Percentiles rank a stretch among this genome's conserved stretches.
phyloP scores from a whole-genome alignment of 2,113 vertebrate species.

The Pipra filicauda region DNA sequence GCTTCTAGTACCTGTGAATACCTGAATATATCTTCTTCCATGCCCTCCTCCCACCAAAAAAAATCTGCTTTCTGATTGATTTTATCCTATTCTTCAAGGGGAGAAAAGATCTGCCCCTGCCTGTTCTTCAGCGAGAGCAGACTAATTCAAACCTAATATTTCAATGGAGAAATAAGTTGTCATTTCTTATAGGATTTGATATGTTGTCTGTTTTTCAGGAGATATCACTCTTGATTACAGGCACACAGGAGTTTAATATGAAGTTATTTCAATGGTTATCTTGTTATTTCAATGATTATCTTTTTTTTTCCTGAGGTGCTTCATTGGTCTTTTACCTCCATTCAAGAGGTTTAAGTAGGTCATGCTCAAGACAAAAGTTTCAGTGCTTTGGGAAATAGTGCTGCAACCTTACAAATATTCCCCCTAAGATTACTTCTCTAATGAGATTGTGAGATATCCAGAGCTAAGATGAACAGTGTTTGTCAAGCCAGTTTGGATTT shows the following conservation, averaged over 20 bases:
- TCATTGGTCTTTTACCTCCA: not conserved
- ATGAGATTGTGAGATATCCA: not conserved
- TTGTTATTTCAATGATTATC: not conserved
- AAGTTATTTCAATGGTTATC: not conserved
- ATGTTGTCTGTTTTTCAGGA: not conserved
- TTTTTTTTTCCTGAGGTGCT: not conserved
- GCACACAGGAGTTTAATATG: not conserved
- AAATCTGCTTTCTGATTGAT: not conserved
- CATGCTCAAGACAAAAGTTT: not conserved
- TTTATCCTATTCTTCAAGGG: not conserved
- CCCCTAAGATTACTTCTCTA: not conserved
- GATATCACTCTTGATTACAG: not conserved
- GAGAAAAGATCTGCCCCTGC: not conserved
- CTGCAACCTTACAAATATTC: not conserved
- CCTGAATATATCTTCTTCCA: not conserved
- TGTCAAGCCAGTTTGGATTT: not conserved
- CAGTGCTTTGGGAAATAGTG: not conserved
- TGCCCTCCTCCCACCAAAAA: not conserved
- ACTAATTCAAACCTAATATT: not conserved
- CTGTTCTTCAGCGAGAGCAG: not conserved
- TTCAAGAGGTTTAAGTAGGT: not conserved
- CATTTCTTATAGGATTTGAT: not conserved
- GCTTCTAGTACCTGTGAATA: not conserved
- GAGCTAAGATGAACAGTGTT: not conserved
- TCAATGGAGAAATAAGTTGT: not conserved